phyloP scores from a whole-genome alignment of 2,888 invertebrate genomes.

The Erebia epiphron region DNA sequence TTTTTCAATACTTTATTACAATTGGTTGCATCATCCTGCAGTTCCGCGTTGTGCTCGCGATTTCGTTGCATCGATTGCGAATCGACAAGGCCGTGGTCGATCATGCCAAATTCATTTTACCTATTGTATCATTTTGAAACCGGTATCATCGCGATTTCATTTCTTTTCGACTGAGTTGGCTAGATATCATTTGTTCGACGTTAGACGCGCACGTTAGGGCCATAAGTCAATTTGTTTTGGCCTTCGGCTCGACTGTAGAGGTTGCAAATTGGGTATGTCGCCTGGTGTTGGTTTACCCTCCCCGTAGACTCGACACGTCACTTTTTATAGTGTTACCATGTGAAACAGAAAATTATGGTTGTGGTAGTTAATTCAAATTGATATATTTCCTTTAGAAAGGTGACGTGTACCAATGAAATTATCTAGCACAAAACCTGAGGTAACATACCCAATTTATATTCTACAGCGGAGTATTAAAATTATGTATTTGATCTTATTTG shows the following conservation, averaged over 20 bases:
- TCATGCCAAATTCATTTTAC: conserved; percentile 23
- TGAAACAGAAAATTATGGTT: conserved; percentile 77
- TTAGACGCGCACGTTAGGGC: conserved; percentile 59
- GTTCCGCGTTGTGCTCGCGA: conserved; percentile 41
- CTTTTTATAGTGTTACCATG: conserved; percentile 67
- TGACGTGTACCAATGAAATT: conserved; percentile 56
- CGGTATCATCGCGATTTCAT: conserved; percentile 61
- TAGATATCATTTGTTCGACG: conserved; percentile 62
- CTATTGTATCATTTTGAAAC: conserved; percentile 41
- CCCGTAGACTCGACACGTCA: conserved; percentile 59
- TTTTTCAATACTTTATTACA: conserved; percentile 37
- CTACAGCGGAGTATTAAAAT: conserved; percentile 47
- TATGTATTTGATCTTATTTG: conserved; percentile 65
- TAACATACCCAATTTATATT: conserved; percentile 30
- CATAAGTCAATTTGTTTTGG: conserved; percentile 53
- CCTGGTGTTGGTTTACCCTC: conserved; percentile 39
- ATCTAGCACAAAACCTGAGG: conserved; percentile 42
- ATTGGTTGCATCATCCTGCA: conserved; percentile 35
- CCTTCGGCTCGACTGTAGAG: conserved; percentile 50
- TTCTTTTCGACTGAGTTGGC: conserved; percentile 78
- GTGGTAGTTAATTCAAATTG: conserved; percentile 81
- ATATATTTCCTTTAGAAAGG: conserved; percentile 70
- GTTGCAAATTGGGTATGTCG: conserved; percentile 52
- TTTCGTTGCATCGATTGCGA: conserved; percentile 47
- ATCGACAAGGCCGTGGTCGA: conserved; percentile 61